Evolutionary conservation across 2,797 vertebrate species (phyloP), one percentile per base, ranked within the genome.

Genomic region (Melanotaenia trifasciata): DNA sequence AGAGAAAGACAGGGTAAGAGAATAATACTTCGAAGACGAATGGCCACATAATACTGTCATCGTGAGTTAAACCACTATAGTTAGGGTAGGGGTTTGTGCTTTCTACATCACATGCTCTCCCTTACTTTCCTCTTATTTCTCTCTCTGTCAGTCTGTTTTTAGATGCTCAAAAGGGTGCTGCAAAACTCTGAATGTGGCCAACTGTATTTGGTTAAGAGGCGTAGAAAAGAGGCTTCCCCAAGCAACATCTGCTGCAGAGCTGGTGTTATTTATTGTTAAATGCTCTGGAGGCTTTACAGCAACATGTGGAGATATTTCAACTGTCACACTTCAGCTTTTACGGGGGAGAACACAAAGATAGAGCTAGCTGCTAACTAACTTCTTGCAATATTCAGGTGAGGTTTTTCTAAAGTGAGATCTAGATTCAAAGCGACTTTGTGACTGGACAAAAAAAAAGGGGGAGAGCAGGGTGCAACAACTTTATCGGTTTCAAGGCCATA

Each of bases 31-130:
- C n/a, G 69, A 89, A 94, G 91, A 94, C 69, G 81, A 92, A 93
- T 90, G 86, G 77, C 67, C 84, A 87, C 85, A 92, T 92, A 90
- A 92, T 88, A 84, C 87, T 91, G 91, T 92, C 89, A 92, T 91
- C 87, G 67, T 86, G 87, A 91, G 83, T 91, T 89, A 89, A 91
- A 91, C 83, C 87, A 81, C 83, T 74, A 51, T 78, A 78, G 78
- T 67, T 80, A 79, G 84, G 65, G 84, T 18, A 89, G 86, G 78
- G 85, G 84, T 81, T 79, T 80, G 76, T 80, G 66, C 80, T 83
- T 80, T 89, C 80, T 81, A 81, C 80, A 3, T 33, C 75, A 76
- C 76, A 89, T 86, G 78, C 75, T 77, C 74, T 16, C 14, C 65
- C 75, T 72, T 72, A 67, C 56, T 50, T 65, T 78, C 56, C 65